phyloP scores from a whole-genome alignment of 2,797 vertebrate genomes.

The Thamnophis elegans region DNA sequence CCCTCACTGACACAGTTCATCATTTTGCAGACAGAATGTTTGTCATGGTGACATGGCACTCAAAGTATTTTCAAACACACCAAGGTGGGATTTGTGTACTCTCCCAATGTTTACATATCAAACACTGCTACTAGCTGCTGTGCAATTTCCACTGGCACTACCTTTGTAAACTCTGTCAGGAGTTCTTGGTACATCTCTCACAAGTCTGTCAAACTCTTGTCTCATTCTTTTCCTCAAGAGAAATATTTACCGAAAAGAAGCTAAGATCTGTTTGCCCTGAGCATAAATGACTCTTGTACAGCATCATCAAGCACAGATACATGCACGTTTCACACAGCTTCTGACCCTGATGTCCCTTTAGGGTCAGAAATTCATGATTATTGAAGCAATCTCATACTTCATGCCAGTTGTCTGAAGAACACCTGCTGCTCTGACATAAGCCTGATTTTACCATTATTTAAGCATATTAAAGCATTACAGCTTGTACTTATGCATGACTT shows the following conservation, averaged over 20 bases:
- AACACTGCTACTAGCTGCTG: neutral
- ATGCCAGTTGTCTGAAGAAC: neutral
- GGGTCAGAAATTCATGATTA: neutral
- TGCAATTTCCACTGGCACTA: neutral
- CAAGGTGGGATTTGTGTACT: neutral
- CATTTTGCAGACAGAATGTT: neutral
- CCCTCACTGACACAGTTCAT: neutral
- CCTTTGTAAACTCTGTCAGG: neutral
- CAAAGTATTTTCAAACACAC: neutral
- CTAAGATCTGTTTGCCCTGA: neutral
- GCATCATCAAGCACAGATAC: neutral
- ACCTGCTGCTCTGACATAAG: neutral
- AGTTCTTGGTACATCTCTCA: neutral
- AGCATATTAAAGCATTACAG: neutral
- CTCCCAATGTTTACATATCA: neutral
- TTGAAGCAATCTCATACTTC: neutral
- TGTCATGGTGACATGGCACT: neutral
- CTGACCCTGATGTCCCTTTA: neutral
- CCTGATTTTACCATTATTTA: neutral
- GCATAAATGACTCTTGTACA: neutral
- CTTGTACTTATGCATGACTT: neutral
- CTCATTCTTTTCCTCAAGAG: neutral
- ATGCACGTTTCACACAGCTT: neutral
- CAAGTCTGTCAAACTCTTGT: neutral
- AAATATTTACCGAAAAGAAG: neutral